These are phyloP conservation scores for Morpho achilles DNA, from an alignment of 2,888 invertebrate genomes.

Conservation along the genomic window DNA sequence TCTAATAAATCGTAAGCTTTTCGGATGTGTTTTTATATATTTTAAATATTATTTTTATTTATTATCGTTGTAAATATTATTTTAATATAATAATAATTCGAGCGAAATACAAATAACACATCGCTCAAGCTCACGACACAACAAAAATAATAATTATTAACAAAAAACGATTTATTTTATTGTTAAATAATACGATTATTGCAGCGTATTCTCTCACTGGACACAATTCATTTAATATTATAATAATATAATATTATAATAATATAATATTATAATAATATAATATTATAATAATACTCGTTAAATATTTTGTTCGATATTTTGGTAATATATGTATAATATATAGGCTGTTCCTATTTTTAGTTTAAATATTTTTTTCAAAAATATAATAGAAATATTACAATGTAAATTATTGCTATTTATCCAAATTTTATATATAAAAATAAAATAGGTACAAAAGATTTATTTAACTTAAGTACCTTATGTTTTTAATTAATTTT, in stretches of 20 bases:
- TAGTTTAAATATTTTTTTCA: background rate
- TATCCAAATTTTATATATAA: background rate
- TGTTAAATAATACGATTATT: slow-evolving; percentile 33
- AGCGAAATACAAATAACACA: slow-evolving; percentile 39
- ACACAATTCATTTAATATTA: slow-evolving; percentile 24
- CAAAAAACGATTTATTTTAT: slow-evolving; percentile 26
- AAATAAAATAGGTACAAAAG: background rate
- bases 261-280: slow-evolving; percentile 25
- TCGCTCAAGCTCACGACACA: slow-evolving; percentile 20
- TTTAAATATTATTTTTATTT: slow-evolving; percentile 1
- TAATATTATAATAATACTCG: slow-evolving; percentile 2
- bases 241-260: slow-evolving; percentile 18
- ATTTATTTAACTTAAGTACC: slow-evolving; percentile 9
- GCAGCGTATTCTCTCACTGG: slow-evolving; percentile 10
- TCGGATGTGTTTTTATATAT: slow-evolving; percentile 13
- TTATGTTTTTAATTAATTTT: slow-evolving; percentile 6
- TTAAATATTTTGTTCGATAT: slow-evolving; percentile 22
- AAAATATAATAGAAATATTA: slow-evolving; percentile 1
- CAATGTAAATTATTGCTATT: slow-evolving; percentile 2
- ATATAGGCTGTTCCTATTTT: background rate
- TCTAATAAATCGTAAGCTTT: slow-evolving; percentile 5
- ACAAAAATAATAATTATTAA: slow-evolving; percentile 34
- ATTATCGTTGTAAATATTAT: slow-evolving; percentile 9
- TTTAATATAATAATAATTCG: slow-evolving; percentile 29
- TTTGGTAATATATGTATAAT: background rate